phyloP scores from a whole-genome alignment of 2,797 vertebrate species.

The Lophius americanus region DNA sequence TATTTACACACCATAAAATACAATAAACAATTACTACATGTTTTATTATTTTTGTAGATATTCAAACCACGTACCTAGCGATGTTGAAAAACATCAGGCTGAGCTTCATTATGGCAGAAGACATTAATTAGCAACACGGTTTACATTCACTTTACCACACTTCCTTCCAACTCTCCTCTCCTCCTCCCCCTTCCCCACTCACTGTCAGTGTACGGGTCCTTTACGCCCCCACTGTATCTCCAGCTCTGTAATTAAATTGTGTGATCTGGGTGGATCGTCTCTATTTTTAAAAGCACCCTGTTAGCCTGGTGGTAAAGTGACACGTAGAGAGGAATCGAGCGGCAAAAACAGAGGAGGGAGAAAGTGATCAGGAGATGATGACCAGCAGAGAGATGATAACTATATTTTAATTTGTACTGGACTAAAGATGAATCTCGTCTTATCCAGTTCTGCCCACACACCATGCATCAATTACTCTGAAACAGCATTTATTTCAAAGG shows the following conservation, averaged over 20 bases:
- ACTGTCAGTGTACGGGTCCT: slow-evolving; percentile 62
- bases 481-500: slow-evolving; percentile 17
- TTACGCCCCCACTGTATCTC: slow-evolving; percentile 63
- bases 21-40: no score
- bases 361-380: slow-evolving; percentile 61
- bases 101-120: slow-evolving; percentile 37
- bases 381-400: slow-evolving; percentile 55
- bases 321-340: slow-evolving; percentile 63
- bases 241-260: slow-evolving; percentile 85
- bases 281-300: slow-evolving; percentile 80
- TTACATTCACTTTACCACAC: slow-evolving; percentile 57
- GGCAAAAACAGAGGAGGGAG: slow-evolving; percentile 37
- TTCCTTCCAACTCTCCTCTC: slow-evolving; percentile 39
- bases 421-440: slow-evolving; percentile 39
- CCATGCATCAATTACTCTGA: slow-evolving; percentile 20
- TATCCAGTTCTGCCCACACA: slow-evolving; percentile 28
- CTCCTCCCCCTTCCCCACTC: slow-evolving; percentile 30
- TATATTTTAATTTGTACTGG: slow-evolving; percentile 53
- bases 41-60: background rate
- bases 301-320: slow-evolving; percentile 71
- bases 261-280: slow-evolving; percentile 78
- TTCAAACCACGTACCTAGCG: slow-evolving; percentile 18
- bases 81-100: slow-evolving; percentile 43
- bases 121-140: slow-evolving; percentile 69
- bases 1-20: no score